Evolutionary conservation across 1,140 invertebrate genomes (phyloP), one percentile per base, ranked within the genome.

Genomic region (Hylyphantes graminicola): DNA sequence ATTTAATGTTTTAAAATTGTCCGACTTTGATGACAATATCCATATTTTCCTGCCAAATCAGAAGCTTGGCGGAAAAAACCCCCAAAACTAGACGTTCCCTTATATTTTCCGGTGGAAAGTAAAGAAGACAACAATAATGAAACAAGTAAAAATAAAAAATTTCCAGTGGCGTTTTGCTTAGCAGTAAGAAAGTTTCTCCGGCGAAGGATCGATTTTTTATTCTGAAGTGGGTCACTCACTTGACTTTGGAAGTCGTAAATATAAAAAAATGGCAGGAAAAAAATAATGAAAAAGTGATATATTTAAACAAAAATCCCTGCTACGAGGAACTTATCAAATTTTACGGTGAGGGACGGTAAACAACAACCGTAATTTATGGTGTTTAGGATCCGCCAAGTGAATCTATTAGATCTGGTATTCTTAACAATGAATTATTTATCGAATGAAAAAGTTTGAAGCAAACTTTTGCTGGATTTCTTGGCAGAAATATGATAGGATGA

Each of bases 151-250:
- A 63, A 73, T 21, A 72, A 73, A 81, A 73, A 48, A 48, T 35
- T 35, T 50, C 48, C 54, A 15, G 50, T 17, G 11, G 54, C 48
- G 61, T 81, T 81, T 73, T 81, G 68, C 79, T 81, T 63, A 63
- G 79, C 5, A 35, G 35, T 53, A 73, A 81, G 79, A 81, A 81
- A 81, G 55, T 81, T 81, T 81, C 35, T 35, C 63, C 79, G 79
- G 67, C 68, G 54, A 73, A 81, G 67, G 72, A 81, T 81, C 68
- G 79, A 81, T 81, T 81, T 81, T 81, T 81, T 78, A 53, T 35
- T 48, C 57, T 59, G 54, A 81, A 81, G 73, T 81, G 68, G 79
- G 79, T 81, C 79, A 81, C 35, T 57, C 17, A 50, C 55, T 19
- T 50, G 63, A 50, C 17, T 59, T 64, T 57, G n/a, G 15, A 73